phyloP scores from a whole-genome alignment of 2,888 invertebrate genomes.

The Cephus runcator region DNA sequence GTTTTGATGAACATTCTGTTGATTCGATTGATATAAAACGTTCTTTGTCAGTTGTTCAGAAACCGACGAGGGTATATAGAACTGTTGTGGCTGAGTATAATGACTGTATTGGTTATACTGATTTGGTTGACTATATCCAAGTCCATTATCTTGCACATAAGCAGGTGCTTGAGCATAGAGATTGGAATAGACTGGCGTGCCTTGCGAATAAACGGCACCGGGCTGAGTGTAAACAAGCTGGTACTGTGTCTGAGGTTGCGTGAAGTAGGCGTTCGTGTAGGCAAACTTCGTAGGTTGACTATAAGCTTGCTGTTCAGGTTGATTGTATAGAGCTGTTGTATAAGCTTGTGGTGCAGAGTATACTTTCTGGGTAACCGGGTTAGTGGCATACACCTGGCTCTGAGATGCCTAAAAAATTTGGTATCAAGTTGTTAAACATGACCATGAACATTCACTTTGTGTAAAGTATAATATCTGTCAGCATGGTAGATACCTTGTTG shows the following conservation, averaged over 20 bases:
- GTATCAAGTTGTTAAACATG: not conserved
- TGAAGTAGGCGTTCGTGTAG: slow-evolving; percentile 22
- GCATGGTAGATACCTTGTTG: not conserved
- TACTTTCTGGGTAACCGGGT: not conserved
- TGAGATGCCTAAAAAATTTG: slow-evolving; percentile 9
- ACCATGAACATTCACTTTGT: not conserved
- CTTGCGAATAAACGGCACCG: slow-evolving; percentile 42
- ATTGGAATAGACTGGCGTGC: slow-evolving; percentile 37
- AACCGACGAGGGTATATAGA: slow-evolving; percentile 33
- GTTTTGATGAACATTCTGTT: slow-evolving; percentile 34
- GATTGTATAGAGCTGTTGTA: slow-evolving; percentile 20
- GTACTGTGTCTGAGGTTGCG: slow-evolving; percentile 41
- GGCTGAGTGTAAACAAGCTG: slow-evolving; percentile 51
- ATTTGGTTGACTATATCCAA: slow-evolving; percentile 32
- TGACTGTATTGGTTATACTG: slow-evolving; percentile 37
- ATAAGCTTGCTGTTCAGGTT: slow-evolving; percentile 25
- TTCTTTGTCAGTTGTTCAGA: slow-evolving; percentile 37
- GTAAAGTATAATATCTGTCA: not conserved
- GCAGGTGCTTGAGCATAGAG: slow-evolving; percentile 39
- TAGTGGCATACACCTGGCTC: slow-evolving; percentile 6
- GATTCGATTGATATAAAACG: slow-evolving; percentile 9
- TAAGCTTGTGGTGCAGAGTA: slow-evolving; percentile 10
- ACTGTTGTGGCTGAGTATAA: slow-evolving; percentile 26
- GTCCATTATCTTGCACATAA: slow-evolving; percentile 49
- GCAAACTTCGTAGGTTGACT: slow-evolving; percentile 38